Evolutionary conservation across 2,888 invertebrate genomes (phyloP).

Genomic region (Nephrotoma flavescens): DNA sequence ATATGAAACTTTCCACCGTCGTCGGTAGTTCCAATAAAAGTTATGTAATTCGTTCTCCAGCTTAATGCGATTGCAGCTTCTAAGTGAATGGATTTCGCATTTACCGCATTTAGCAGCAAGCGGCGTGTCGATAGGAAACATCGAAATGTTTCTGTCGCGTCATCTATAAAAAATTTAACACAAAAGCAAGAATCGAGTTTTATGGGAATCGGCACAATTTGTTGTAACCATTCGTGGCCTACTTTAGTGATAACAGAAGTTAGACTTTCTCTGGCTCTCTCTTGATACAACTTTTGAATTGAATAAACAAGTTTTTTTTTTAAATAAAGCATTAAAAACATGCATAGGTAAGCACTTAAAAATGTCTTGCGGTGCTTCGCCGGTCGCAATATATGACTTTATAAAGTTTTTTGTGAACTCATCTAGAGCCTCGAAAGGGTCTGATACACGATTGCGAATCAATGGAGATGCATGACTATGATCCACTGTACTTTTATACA

Average conservation of each 20-base stretch:
- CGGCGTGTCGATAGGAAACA: not conserved
- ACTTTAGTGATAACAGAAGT: not conserved
- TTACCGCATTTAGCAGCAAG: not conserved
- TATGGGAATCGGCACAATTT: not conserved
- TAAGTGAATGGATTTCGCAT: not conserved
- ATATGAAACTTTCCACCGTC: not conserved
- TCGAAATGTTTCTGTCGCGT: not conserved
- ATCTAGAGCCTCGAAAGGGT: not conserved
- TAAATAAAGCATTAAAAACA: not conserved
- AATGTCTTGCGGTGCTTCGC: not conserved
- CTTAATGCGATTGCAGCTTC: not conserved
- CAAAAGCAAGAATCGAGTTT: not conserved
- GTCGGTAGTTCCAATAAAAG: not conserved
- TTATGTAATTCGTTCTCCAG: not conserved
- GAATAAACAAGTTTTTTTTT: not conserved
- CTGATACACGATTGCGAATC: too few relatives aligned
- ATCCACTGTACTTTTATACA: too few relatives aligned
- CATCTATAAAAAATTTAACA: not conserved
- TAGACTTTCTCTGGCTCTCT: not conserved
- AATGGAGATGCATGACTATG: too few relatives aligned
- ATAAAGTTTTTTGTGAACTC: not conserved
- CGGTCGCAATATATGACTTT: not conserved
- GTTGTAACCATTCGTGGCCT: not conserved
- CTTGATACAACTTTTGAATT: not conserved
- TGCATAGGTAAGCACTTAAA: not conserved